These are phyloP conservation scores for Pelobates fuscus DNA, from an alignment of 2,113 vertebrate species.

Conservation along the genomic window DNA sequence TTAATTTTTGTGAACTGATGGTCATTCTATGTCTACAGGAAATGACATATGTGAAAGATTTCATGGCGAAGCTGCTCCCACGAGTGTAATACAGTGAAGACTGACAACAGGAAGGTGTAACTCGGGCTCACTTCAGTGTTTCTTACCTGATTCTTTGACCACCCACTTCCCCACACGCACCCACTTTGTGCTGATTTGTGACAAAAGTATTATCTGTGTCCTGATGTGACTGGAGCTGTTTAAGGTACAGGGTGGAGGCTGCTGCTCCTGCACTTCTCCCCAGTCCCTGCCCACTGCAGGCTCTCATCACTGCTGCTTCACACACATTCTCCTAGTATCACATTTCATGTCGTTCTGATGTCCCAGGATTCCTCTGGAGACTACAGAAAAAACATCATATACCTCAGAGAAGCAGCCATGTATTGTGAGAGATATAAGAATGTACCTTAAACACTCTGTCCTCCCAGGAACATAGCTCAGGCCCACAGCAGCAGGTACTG, in stretches of 20 bases:
- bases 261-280: constrained; percentile 31
- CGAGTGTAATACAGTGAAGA: constrained; percentile 76
- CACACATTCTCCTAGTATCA: constrained; percentile 36
- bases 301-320: constrained; percentile 32
- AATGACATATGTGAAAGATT: constrained; percentile 93
- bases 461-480: constrained; percentile 34
- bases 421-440: constrained; percentile 14
- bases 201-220: constrained; percentile 39
- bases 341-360: constrained; percentile 41
- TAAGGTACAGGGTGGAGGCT: constrained; percentile 51
- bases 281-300: constrained; percentile 1
- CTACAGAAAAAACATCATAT: constrained; percentile 37
- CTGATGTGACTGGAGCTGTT: constrained; percentile 29
- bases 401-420: constrained; percentile 41
- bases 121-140: constrained; percentile 47
- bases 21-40: constrained; percentile 70
- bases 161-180: constrained; percentile 52
- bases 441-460: constrained; percentile 49
- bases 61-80: constrained; percentile 93
- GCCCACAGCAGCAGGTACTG: constrained; percentile 17
- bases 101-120: constrained; percentile 9
- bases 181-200: constrained; percentile 48
- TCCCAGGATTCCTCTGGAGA: background rate
- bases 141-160: constrained; percentile 50
- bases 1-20: background rate